Evolutionary conservation across 2,888 invertebrate genomes (phyloP), one percentile per base, ranked within the genome.

Genomic region (Scaptomyza polygonia): DNA sequence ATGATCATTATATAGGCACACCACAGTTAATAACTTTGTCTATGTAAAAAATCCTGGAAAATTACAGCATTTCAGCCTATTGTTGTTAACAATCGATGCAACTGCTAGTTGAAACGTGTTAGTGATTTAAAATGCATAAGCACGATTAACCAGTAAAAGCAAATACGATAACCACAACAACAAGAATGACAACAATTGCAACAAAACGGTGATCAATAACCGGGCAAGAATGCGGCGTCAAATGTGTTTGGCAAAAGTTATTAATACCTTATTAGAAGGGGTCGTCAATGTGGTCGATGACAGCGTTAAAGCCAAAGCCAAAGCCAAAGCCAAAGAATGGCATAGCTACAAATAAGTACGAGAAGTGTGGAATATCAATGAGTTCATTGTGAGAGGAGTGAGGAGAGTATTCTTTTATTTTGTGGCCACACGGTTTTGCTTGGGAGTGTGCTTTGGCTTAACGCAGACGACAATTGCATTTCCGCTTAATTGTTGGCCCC

Each of bases 221-320:
- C 73, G 51, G 48, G 43, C 49, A 77, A 53, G 62, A 77, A 70
- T 69, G 72, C 53, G 53, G 54, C 74, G 59, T 58, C 57, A 67
- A 61, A 61, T 63, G 69, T 74, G 71, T 65, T 77, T 65, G 83
- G 66, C 71, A 80, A 72, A 73, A 83, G 80, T 72, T 86, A 84
- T 83, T 88, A 84, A 88, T 84, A 75, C 81, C 88, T 80, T 88
- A 84, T 84, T 88, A 88, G 88, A 86, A 67, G 86, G 88, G 69
- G 64, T 56, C 62, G 47, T 45, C 52, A 54, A 49, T 61, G 59
- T 72, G 59, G 61, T 30, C 66, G 54, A 52, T 71, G 71, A 71
- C 72, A 70, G 52, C 39, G 30, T 30, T 25, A 32, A 54, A 45
- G 45, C 29, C 47, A 36, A 36, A 16, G 36, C 39, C 16, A 39